Evolutionary conservation across 2,797 vertebrate species (phyloP).

Genomic region (Poeciliopsis infans): DNA sequence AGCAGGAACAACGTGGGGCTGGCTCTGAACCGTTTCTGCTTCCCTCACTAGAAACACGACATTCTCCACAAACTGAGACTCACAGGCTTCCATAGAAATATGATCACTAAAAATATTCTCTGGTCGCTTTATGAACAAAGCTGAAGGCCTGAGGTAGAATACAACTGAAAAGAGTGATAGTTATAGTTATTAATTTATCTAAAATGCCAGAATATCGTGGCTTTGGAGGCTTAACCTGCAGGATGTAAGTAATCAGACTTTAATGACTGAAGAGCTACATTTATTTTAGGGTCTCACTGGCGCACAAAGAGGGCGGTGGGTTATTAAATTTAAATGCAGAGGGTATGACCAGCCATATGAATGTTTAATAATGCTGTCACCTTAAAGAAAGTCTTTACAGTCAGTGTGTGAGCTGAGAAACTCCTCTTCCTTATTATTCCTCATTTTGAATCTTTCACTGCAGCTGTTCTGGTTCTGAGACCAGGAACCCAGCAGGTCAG

Average conservation of each 20-base stretch:
- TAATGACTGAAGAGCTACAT: constrained; percentile 41
- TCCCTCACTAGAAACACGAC: no score
- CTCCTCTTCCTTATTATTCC: no score
- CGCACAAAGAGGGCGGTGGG: constrained; percentile 29
- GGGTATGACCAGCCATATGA: constrained; percentile 28
- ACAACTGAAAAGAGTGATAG: constrained; percentile 22
- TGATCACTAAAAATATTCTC: neutral
- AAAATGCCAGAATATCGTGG: constrained; percentile 15
- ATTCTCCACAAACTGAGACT: neutral
- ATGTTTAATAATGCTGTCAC: constrained; percentile 29
- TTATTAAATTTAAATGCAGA: constrained; percentile 29
- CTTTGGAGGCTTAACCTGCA: constrained; percentile 10
- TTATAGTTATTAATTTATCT: constrained; percentile 46
- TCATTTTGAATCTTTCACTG: neutral
- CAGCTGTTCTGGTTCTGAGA: neutral
- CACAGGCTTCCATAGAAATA: neutral
- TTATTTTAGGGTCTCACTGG: constrained; percentile 24
- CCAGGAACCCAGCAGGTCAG: no score
- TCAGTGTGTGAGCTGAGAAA: neutral
- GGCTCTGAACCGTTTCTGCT: neutral
- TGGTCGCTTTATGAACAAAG: constrained; percentile 13
- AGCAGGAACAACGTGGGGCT: no score
- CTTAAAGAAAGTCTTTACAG: neutral
- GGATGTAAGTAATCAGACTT: constrained; percentile 24
- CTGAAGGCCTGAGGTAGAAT: constrained; percentile 29